Evolutionary conservation across 2,797 vertebrate species (phyloP).

Genomic region (Tapirus indicus): DNA sequence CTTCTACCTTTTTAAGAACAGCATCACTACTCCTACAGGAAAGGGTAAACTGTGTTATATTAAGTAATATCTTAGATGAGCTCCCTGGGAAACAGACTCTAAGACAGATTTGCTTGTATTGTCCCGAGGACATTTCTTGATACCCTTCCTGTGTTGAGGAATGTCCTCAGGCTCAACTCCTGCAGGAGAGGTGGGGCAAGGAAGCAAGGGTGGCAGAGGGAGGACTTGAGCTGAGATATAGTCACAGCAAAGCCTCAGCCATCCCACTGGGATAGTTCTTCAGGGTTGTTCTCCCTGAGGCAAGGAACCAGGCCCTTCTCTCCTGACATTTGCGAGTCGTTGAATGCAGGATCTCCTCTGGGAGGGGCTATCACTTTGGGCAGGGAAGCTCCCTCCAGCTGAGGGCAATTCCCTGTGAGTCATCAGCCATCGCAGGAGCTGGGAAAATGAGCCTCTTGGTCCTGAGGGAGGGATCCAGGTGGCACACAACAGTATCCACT

Average conservation of each 20-base stretch:
- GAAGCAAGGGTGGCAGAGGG: background rate
- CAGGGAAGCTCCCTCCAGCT: background rate
- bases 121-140: no score
- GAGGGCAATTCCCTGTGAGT: background rate
- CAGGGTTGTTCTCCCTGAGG: background rate
- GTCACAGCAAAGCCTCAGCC: background rate
- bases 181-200: background rate
- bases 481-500: no score
- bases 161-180: background rate
- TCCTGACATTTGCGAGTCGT: background rate
- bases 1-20: background rate
- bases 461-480: no score
- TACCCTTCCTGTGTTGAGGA: no score
- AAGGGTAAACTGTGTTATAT: background rate
- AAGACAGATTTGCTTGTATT: background rate
- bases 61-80: background rate
- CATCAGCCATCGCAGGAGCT: background rate
- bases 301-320: background rate
- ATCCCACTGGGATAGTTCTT: background rate
- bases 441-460: background rate
- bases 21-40: background rate
- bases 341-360: background rate
- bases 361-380: background rate
- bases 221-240: fast-evolving
- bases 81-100: background rate